Conservation (phyloP, 2,113 vertebrate species). For the Triplophysa tibetana region DNA sequence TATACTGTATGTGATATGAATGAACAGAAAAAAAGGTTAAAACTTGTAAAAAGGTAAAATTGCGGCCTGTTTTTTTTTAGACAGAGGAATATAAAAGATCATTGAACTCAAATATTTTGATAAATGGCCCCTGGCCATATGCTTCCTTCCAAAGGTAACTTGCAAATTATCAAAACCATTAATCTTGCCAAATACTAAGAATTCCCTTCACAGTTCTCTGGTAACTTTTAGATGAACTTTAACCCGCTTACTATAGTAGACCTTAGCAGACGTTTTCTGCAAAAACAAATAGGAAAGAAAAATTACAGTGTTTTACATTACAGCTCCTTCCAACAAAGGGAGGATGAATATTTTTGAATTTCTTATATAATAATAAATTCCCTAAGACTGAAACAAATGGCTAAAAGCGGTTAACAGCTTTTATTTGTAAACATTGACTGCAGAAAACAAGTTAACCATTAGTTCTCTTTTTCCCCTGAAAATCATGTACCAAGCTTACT, state of each 20-base stretch:
- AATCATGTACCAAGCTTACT: no score
- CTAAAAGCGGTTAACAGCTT: no score
- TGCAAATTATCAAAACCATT: slow-evolving; percentile 15
- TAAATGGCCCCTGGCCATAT: not conserved
- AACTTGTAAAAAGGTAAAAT: not conserved
- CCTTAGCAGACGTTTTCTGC: not conserved
- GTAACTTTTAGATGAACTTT: not conserved
- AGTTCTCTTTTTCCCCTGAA: no score
- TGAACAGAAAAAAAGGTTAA: not conserved
- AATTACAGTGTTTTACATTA: not conserved
- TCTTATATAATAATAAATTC: no score
- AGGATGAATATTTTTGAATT: no score
- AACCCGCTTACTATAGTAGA: not conserved
- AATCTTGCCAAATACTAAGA: slow-evolving; percentile 23
- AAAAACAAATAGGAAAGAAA: not conserved
- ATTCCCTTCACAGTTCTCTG: not conserved
- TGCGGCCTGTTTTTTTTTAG: not conserved
- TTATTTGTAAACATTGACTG: no score
- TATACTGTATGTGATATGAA: not conserved
- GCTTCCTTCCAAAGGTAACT: slow-evolving; percentile 17
- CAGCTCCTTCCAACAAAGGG: not conserved
- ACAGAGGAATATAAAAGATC: slow-evolving; percentile 10
- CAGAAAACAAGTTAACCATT: no score
- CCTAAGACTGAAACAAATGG: no score
- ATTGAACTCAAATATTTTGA: slow-evolving; percentile 15